Conservation (phyloP, 2,113 vertebrate genomes). For the Lophotis ruficrista region DNA sequence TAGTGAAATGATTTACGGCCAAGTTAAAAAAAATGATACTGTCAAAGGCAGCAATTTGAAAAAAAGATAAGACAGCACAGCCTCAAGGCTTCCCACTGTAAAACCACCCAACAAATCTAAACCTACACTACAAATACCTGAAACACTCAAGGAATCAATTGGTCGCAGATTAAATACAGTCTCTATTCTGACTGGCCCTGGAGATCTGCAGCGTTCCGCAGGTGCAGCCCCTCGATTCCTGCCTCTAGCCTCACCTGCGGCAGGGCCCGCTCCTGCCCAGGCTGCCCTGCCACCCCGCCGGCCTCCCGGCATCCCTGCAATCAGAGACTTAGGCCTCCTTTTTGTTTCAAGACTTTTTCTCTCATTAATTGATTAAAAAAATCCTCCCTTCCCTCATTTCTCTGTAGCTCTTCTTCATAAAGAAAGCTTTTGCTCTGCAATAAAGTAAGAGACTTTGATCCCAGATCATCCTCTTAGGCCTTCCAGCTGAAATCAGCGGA, state of each 20-base stretch:
- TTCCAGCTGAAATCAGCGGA: slow-evolving; percentile 77
- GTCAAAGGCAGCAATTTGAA: slow-evolving; percentile 71
- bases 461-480: slow-evolving; percentile 73
- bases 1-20: slow-evolving; percentile 75
- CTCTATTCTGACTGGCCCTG: slow-evolving; percentile 76
- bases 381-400: slow-evolving; percentile 25
- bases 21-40: slow-evolving; percentile 62
- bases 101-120: slow-evolving; percentile 64
- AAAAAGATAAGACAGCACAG: slow-evolving; percentile 80
- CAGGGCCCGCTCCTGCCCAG: slow-evolving; percentile 52
- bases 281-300: not conserved
- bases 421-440: slow-evolving; percentile 72
- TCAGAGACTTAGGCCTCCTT: slow-evolving; percentile 51
- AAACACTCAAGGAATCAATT: slow-evolving; percentile 83
- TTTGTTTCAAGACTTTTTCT: slow-evolving; percentile 67
- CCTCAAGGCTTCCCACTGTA: slow-evolving; percentile 52
- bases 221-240: slow-evolving; percentile 75
- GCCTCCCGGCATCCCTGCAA: slow-evolving; percentile 9
- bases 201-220: slow-evolving; percentile 79
- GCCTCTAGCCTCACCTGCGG: slow-evolving; percentile 42
- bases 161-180: slow-evolving; percentile 85
- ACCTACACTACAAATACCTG: slow-evolving; percentile 78
- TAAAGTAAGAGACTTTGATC: slow-evolving; percentile 73
- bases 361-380: slow-evolving; percentile 77
- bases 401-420: slow-evolving; percentile 59